Percentiles rank a stretch among this genome's conserved stretches.
Evolutionary conservation across 2,797 vertebrate genomes (phyloP).

Genomic region (Remorina albescens): DNA sequence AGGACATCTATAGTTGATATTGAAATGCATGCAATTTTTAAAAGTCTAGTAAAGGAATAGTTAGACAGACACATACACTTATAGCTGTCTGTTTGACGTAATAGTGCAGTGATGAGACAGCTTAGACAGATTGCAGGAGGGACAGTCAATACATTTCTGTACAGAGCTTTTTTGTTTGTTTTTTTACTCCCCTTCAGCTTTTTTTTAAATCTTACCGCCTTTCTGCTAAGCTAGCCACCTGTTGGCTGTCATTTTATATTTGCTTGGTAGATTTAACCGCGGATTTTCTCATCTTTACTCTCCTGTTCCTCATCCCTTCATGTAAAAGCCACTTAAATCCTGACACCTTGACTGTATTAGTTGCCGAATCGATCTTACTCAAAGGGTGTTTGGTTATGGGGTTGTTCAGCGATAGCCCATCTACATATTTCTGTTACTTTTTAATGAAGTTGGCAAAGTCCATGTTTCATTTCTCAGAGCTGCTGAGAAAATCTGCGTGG

Average conservation of each 20-base stretch:
- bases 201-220: too few relatives aligned
- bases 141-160: neutral
- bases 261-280: neutral
- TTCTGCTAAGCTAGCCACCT: neutral
- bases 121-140: neutral
- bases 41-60: neutral
- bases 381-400: neutral
- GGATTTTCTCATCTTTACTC: neutral
- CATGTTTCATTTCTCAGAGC: conserved; percentile 26
- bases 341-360: neutral
- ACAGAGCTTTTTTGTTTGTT: too few relatives aligned
- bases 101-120: neutral
- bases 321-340: neutral
- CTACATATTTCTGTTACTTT: conserved; percentile 26
- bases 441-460: conserved; percentile 11
- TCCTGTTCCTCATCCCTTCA: neutral
- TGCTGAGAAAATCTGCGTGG: conserved; percentile 53
- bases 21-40: neutral
- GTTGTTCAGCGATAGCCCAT: neutral
- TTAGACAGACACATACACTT: too few relatives aligned
- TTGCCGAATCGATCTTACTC: neutral
- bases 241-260: neutral
- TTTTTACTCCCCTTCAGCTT: too few relatives aligned
- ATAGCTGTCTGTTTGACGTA: neutral
- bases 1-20: neutral